Percentiles rank a stretch among this genome's conserved stretches.
phyloP scores from a whole-genome alignment of 1,140 invertebrate genomes.

The Thaumatotibia leucotreta region DNA sequence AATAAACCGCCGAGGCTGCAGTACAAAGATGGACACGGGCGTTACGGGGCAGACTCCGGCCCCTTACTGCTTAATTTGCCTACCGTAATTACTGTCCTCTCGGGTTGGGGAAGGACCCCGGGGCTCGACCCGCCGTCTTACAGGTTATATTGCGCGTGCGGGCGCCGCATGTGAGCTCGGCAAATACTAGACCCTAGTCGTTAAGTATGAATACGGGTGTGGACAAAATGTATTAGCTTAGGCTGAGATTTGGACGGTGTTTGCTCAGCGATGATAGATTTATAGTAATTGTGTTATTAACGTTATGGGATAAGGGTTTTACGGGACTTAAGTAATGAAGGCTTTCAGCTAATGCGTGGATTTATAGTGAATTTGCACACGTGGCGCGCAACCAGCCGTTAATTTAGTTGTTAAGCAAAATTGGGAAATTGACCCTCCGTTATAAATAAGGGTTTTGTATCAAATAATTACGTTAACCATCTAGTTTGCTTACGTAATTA shows the following conservation, averaged over 20 bases:
- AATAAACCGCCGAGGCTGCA: conserved; percentile 64
- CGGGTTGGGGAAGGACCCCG: conserved; percentile 62
- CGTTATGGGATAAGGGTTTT: conserved; percentile 76
- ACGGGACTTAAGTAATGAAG: conserved; percentile 74
- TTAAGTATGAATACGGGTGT: conserved; percentile 75
- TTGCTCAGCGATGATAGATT: conserved; percentile 74
- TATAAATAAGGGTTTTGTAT: neutral
- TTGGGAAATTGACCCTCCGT: conserved; percentile 10
- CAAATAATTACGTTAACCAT: neutral
- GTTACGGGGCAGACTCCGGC: conserved; percentile 40
- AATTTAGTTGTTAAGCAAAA: conserved; percentile 26
- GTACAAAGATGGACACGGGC: conserved; percentile 71
- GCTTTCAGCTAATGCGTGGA: conserved; percentile 67
- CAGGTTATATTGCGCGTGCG: conserved; percentile 72
- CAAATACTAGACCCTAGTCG: conserved; percentile 72
- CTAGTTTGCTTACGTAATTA: neutral
- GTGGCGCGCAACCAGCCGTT: conserved; percentile 42
- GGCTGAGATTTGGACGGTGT: conserved; percentile 74
- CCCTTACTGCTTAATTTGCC: conserved; percentile 78
- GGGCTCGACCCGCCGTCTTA: conserved; percentile 68
- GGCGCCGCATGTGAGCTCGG: conserved; percentile 67
- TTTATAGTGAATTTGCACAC: conserved; percentile 65
- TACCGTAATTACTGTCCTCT: conserved; percentile 77
- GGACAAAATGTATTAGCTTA: conserved; percentile 76
- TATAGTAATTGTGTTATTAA: conserved; percentile 77